These are phyloP conservation scores for Tauraco erythrolophus DNA, from an alignment of 2,113 vertebrate genomes.

Conservation along the genomic window DNA sequence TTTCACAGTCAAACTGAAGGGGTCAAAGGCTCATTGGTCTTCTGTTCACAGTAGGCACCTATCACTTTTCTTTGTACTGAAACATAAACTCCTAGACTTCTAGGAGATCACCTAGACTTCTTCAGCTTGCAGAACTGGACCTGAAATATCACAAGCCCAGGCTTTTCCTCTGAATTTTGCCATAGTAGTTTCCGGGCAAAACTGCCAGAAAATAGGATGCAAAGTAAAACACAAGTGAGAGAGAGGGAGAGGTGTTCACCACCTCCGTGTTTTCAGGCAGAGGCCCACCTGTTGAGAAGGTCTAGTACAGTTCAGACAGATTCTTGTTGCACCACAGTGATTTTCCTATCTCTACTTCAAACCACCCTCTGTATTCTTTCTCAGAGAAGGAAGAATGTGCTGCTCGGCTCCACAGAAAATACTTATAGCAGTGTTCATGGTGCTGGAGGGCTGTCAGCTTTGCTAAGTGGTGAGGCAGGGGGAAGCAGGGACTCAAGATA, in stretches of 20 bases:
- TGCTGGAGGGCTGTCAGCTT: constrained; percentile 32
- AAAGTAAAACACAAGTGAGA: neutral
- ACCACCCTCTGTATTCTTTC: neutral
- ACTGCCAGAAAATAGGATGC: neutral
- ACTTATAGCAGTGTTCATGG: constrained; percentile 37
- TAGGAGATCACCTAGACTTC: neutral
- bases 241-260: neutral
- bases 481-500: constrained; percentile 33
- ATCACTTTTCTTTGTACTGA: neutral
- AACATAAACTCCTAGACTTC: neutral
- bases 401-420: neutral
- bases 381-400: neutral
- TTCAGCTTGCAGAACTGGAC: neutral
- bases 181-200: neutral
- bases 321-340: neutral
- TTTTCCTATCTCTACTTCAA: constrained; percentile 12
- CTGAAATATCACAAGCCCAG: neutral
- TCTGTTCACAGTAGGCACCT: neutral
- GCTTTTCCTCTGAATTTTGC: neutral
- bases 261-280: neutral
- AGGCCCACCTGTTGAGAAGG: neutral
- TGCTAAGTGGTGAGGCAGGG: constrained; percentile 30
- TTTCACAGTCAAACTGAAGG: neutral
- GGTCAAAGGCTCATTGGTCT: neutral
- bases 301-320: neutral